Base-by-base conservation (phyloP, 2,888 invertebrate species). In the Bombyx huttoni region DNA sequence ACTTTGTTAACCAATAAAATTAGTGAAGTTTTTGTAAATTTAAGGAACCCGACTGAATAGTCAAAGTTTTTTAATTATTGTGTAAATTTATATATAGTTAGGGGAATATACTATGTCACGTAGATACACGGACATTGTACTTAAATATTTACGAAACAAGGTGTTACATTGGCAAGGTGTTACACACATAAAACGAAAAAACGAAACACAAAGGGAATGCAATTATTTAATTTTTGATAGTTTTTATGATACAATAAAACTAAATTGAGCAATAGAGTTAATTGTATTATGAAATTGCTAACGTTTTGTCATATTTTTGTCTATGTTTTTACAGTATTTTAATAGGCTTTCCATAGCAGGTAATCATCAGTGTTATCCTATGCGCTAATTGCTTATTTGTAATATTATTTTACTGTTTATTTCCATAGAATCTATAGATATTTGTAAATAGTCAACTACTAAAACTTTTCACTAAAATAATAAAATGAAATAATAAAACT, bases 21-120 rank as follows among this genome's bases (percentile, higher is more conserved):
- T 63, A 63, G 50, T 59, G 67, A 71, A 75, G 67, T 73, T 61
- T 62, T 70, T 58, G 63, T 82, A 80, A 78, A 58, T 58, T 65
- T 87, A 87, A 87, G 86, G 70, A 79, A 82, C 75, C 82, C 81
- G 87, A 87, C 87, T 88, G 87, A 88, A 87, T 88, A 87, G 87
- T 88, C 87, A 88, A 76, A 79, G 75, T 78, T 40, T 82, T 78
- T 75, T 84, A 81, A 81, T 78, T 75, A 77, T 76, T 75, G 75
- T 80, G 70, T 76, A 78, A 75, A 72, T 70, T 40, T 40, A 40
- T 40, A 24, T 24, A 40, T 72, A 76, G 65, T 64, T 75, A 79
- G 73, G 64, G 3, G 40, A 40, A 40, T 10, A 40, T 40, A 1
- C 24, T 24, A 24, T 24, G 24, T 24, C 24, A 40, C 40, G 40